A percentile compares a stretch with the other conserved stretches of the same genome.
Evolutionary conservation across 1,140 invertebrate genomes (phyloP).

Genomic region (Ostrea edulis): DNA sequence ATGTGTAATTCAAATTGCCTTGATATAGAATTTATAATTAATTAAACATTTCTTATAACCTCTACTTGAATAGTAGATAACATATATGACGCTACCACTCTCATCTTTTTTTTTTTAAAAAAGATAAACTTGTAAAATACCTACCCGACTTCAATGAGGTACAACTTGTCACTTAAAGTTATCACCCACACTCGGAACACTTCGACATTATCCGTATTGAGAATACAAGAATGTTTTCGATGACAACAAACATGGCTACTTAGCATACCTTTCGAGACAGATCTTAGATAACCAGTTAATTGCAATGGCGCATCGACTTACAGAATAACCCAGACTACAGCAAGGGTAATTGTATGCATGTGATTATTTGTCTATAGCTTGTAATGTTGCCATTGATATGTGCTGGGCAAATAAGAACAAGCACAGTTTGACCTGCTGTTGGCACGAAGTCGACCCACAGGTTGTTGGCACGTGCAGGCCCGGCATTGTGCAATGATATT

Average conservation of each 20-base stretch:
- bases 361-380: neutral
- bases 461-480: too few relatives aligned
- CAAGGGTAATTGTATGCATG: neutral
- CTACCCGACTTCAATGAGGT: neutral
- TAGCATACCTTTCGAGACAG: neutral
- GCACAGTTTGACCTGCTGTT: too few relatives aligned
- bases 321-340: neutral
- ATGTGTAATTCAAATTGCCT: too few relatives aligned
- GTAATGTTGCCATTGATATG: neutral
- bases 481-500: too few relatives aligned
- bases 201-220: neutral
- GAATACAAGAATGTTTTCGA: neutral
- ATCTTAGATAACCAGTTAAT: neutral
- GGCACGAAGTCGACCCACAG: too few relatives aligned
- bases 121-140: neutral
- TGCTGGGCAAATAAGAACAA: neutral
- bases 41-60: too few relatives aligned
- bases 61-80: too few relatives aligned
- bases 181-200: neutral
- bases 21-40: too few relatives aligned
- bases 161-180: neutral
- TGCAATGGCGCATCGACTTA: neutral
- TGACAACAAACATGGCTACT: conserved; percentile 34
- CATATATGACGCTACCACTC: too few relatives aligned
- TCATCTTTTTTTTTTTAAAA: too few relatives aligned